Evolutionary conservation across 92 coral and sea anemone genomes (phyloP).

Genomic region (Micromussa lordhowensis): DNA sequence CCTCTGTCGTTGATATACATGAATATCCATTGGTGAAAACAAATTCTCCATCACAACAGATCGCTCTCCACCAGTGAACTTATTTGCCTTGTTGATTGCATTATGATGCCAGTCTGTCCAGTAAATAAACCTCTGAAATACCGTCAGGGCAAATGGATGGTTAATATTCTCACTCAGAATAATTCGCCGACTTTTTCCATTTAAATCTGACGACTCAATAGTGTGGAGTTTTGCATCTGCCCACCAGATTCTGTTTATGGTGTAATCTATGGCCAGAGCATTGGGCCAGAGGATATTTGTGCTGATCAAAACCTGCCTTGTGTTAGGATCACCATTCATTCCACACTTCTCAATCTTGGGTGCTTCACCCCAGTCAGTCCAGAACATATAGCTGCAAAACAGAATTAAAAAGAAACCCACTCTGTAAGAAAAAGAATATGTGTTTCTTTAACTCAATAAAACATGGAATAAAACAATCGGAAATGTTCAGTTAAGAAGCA

Average conservation of each 20-base stretch:
- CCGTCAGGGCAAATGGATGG: constrained; percentile 85
- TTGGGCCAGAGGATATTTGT: constrained; percentile 84
- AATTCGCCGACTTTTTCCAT: constrained; percentile 74
- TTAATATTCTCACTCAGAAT: constrained; percentile 66
- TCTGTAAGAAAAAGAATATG: too few relatives aligned
- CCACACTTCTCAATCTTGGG: constrained; percentile 91
- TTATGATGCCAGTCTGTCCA: constrained; percentile 86
- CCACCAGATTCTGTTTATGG: constrained; percentile 86
- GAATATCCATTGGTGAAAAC: constrained; percentile 85
- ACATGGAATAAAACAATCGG: not conserved
- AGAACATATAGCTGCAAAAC: constrained; percentile 78
- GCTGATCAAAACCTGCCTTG: constrained; percentile 64
- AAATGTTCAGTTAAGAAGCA: not conserved
- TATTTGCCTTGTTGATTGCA: constrained; percentile 83
- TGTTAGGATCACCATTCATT: constrained; percentile 84
- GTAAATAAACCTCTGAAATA: constrained; percentile 83
- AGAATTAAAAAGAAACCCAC: not conserved
- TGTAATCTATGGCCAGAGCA: constrained; percentile 88
- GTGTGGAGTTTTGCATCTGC: constrained; percentile 89
- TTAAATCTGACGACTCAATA: constrained; percentile 83
- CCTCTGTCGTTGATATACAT: constrained; percentile 75
- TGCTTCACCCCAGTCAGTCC: constrained; percentile 88
- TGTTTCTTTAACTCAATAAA: too few relatives aligned
- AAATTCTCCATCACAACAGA: constrained; percentile 55
- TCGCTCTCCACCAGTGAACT: constrained; percentile 83